These are phyloP conservation scores for Callosobruchus maculatus DNA, from an alignment of 2,888 invertebrate genomes.

Conservation along the genomic window DNA sequence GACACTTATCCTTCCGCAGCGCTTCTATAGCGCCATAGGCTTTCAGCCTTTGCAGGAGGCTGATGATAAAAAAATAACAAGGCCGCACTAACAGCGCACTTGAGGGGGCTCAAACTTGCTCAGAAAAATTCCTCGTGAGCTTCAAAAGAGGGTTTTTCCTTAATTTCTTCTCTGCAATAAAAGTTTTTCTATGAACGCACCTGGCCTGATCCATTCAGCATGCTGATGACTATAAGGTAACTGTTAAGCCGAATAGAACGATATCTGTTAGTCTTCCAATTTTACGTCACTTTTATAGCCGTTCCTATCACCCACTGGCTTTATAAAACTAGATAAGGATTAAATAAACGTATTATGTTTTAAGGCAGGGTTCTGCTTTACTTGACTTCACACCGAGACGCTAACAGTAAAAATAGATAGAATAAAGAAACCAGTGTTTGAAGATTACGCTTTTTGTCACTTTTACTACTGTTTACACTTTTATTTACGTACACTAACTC, in stretches of 20 bases:
- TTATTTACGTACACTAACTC: background rate
- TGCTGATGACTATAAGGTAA: background rate
- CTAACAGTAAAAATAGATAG: background rate
- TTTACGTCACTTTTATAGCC: background rate
- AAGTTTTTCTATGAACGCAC: too few relatives aligned
- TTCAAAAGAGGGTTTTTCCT: too few relatives aligned
- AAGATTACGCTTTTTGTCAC: slow-evolving; percentile 1
- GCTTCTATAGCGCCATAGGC: too few relatives aligned
- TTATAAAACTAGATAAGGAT: background rate
- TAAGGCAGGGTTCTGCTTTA: background rate
- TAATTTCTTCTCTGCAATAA: too few relatives aligned
- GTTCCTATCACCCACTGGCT: background rate
- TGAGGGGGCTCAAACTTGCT: too few relatives aligned
- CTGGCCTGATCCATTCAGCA: background rate
- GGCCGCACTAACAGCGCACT: too few relatives aligned
- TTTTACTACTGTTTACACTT: slow-evolving; percentile 1
- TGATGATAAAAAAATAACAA: too few relatives aligned
- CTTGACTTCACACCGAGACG: background rate
- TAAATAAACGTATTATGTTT: background rate
- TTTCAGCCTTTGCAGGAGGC: too few relatives aligned
- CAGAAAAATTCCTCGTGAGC: too few relatives aligned
- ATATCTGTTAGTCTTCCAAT: background rate
- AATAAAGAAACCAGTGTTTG: background rate
- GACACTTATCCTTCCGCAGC: too few relatives aligned
- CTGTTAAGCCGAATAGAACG: background rate